phyloP scores from a whole-genome alignment of 1,140 invertebrate species.

The Panagrolaimus sp. region DNA sequence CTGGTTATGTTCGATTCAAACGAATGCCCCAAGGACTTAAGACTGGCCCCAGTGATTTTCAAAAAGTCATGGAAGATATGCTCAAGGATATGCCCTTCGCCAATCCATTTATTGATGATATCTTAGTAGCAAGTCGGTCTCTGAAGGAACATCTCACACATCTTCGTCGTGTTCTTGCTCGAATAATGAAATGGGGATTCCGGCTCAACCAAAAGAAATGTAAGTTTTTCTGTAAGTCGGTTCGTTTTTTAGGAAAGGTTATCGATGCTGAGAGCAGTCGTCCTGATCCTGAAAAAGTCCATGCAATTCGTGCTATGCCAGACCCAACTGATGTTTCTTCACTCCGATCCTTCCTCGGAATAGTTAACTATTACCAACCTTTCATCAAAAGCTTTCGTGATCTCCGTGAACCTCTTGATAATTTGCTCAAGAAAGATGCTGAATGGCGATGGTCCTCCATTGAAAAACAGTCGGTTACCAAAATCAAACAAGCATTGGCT shows the following conservation, averaged over 20 bases:
- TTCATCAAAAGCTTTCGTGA: conserved; percentile 24
- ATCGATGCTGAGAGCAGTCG: conserved; percentile 25
- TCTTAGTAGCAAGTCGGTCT: neutral
- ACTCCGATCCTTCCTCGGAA: conserved; percentile 42
- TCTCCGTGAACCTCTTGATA: conserved; percentile 17
- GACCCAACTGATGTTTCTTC: conserved; percentile 25
- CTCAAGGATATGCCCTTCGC: too few species aligned
- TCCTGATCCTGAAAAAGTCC: conserved; percentile 33
- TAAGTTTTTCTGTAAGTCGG: conserved; percentile 17
- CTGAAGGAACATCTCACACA: neutral
- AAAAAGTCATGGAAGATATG: too few species aligned
- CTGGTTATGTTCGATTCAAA: too few species aligned
- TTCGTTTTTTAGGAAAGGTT: conserved; percentile 31
- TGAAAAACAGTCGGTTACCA: conserved; percentile 35
- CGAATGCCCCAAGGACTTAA: too few species aligned
- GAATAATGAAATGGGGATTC: conserved; percentile 20
- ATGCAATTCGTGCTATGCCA: conserved; percentile 37
- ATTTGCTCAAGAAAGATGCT: conserved; percentile 19
- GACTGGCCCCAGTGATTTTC: too few species aligned
- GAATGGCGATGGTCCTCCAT: conserved; percentile 14
- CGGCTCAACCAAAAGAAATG: conserved; percentile 30
- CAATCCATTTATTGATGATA: neutral
- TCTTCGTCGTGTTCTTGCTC: neutral
- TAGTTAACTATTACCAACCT: conserved; percentile 36
- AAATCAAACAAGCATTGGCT: conserved; percentile 50